phyloP scores from a whole-genome alignment of 2,113 vertebrate species.

The Piaya cayana region DNA sequence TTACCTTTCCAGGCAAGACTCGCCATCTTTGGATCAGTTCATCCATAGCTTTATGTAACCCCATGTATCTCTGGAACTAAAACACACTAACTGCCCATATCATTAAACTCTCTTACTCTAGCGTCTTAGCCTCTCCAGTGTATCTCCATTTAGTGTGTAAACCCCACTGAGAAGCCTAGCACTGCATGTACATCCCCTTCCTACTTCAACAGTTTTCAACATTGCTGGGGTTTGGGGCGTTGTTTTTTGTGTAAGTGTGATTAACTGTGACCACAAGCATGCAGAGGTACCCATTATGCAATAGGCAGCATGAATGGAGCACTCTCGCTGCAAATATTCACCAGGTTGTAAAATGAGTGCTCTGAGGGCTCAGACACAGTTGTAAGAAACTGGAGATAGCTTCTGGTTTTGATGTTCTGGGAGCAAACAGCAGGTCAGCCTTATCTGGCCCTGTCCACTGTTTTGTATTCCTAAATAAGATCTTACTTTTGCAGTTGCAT shows the following conservation, averaged over 20 bases:
- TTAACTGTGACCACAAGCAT: not conserved
- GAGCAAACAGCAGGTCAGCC: not conserved
- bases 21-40: not conserved
- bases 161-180: not conserved
- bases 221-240: rapidly evolving
- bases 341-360: rapidly evolving
- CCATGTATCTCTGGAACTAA: not conserved
- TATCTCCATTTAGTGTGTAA: not conserved
- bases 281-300: rapidly evolving
- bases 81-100: not conserved
- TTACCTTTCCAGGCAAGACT: not conserved
- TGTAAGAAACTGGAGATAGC: not conserved
- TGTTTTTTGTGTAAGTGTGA: not conserved
- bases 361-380: not conserved
- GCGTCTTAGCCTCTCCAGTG: rapidly evolving
- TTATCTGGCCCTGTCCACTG: not conserved
- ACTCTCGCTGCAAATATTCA: not conserved
- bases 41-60: not conserved
- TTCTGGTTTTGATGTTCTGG: not conserved
- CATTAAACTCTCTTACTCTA: not conserved
- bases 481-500: not conserved
- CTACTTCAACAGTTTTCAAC: rapidly evolving
- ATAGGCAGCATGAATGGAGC: not conserved
- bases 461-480: not conserved
- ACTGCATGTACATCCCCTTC: not conserved